Evolutionary conservation across 2,113 vertebrate species (phyloP).

Genomic region (Nothoprocta perdicaria): DNA sequence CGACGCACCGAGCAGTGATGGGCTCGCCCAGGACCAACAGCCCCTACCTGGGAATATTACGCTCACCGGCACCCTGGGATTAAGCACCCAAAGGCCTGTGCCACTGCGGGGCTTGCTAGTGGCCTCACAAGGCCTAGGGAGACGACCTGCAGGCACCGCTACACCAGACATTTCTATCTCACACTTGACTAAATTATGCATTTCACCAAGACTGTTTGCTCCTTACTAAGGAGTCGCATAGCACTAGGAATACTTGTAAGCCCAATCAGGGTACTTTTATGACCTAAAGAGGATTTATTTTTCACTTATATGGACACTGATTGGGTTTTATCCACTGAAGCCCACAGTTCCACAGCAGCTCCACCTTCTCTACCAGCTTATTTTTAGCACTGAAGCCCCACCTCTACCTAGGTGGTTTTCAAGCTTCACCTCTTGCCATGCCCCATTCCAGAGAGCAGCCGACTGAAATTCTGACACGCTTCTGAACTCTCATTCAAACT

Average conservation of each 20-base stretch:
- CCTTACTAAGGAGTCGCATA: neutral
- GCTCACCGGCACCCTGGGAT: accelerated
- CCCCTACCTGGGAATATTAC: neutral
- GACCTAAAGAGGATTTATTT: neutral
- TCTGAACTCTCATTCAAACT: neutral
- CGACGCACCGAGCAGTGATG: neutral
- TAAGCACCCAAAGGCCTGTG: neutral
- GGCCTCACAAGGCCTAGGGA: neutral
- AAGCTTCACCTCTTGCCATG: neutral
- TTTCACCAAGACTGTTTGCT: neutral
- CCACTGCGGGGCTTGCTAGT: neutral
- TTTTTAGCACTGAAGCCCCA: conserved; percentile 20
- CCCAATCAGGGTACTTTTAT: accelerated
- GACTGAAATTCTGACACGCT: neutral
- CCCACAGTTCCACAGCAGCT: neutral
- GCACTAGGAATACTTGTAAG: neutral
- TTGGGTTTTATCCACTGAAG: neutral
- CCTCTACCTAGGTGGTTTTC: neutral
- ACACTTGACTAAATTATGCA: neutral
- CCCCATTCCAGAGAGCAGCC: neutral
- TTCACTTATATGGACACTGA: neutral
- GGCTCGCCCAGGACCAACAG: neutral
- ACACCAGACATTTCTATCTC: neutral
- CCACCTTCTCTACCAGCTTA: neutral
- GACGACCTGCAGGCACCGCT: neutral